Conservation (phyloP, 1,140 invertebrate genomes). For the Episyrphus balteatus region DNA sequence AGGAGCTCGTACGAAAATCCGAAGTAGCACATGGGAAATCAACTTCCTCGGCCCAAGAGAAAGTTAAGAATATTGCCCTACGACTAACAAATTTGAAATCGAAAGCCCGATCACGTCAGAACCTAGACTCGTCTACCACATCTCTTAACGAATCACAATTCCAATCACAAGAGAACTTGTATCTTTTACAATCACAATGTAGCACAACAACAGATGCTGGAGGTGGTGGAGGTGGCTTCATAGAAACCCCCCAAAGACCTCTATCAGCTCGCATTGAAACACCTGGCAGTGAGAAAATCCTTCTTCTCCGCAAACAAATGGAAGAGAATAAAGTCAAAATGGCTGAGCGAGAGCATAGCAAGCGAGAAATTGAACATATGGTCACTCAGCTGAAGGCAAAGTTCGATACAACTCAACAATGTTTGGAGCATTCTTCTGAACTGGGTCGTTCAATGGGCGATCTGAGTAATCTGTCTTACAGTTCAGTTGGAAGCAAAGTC, state of each 20-base stretch:
- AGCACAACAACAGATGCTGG: too few relatives aligned
- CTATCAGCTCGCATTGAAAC: too few relatives aligned
- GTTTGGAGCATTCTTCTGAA: constrained; percentile 28
- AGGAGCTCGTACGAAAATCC: constrained; percentile 14
- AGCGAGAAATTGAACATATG: constrained; percentile 38
- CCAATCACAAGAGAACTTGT: neutral
- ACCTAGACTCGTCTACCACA: neutral
- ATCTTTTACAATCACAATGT: too few relatives aligned
- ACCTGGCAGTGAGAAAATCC: constrained; percentile 38
- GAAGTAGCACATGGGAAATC: constrained; percentile 9
- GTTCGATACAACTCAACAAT: constrained; percentile 34
- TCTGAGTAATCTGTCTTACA: constrained; percentile 11
- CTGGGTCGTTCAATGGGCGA: constrained; percentile 33
- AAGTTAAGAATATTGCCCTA: constrained; percentile 15
- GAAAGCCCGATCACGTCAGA: constrained; percentile 8
- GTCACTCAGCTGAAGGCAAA: constrained; percentile 37
- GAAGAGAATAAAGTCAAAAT: constrained; percentile 40
- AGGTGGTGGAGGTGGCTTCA: too few relatives aligned
- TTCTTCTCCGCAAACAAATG: constrained; percentile 39
- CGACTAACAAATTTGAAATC: constrained; percentile 11
- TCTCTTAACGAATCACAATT: neutral
- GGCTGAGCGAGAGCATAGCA: constrained; percentile 36
- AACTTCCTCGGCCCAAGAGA: constrained; percentile 13
- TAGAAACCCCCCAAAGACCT: too few relatives aligned
- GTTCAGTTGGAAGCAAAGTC: neutral